Percentiles rank a stretch among this genome's conserved stretches.
These are phyloP conservation scores for Alsophila aescularia DNA, from an alignment of 2,888 invertebrate species.

Conservation along the genomic window DNA sequence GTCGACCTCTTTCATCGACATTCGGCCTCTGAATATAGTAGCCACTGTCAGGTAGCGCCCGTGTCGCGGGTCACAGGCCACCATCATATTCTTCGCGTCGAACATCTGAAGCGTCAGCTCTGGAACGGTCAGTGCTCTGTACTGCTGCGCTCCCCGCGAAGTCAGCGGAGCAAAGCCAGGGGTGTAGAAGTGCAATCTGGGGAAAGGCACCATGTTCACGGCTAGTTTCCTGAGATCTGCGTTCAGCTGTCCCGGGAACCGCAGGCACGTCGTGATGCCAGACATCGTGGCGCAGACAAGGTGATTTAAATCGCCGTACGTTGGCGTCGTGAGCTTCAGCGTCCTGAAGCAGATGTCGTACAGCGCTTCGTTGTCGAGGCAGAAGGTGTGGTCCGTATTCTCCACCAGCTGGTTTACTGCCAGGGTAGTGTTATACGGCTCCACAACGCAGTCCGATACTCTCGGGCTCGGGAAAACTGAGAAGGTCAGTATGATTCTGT, in stretches of 20 bases:
- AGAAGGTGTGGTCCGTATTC: slow-evolving; percentile 87
- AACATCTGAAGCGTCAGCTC: slow-evolving; percentile 89
- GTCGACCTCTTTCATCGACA: slow-evolving; percentile 97
- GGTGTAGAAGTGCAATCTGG: slow-evolving; percentile 82
- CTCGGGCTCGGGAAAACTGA: slow-evolving; percentile 92
- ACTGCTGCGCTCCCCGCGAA: slow-evolving; percentile 93
- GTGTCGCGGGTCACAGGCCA: slow-evolving; percentile 95
- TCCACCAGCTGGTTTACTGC: slow-evolving; percentile 94
- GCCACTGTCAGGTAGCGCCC: slow-evolving; percentile 95
- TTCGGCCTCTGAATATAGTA: slow-evolving; percentile 93
- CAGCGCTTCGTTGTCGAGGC: slow-evolving; percentile 89
- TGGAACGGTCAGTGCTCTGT: slow-evolving; percentile 95
- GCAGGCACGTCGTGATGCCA: slow-evolving; percentile 92
- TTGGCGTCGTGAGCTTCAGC: slow-evolving; percentile 89
- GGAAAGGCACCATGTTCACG: slow-evolving; percentile 87
- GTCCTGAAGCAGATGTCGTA: slow-evolving; percentile 92
- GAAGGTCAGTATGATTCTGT: slow-evolving; percentile 92
- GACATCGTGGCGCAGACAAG: slow-evolving; percentile 93
- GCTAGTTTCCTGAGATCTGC: slow-evolving; percentile 76
- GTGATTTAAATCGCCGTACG: slow-evolving; percentile 92
- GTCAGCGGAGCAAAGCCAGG: slow-evolving; percentile 88
- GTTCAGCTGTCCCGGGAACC: slow-evolving; percentile 84
- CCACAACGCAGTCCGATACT: slow-evolving; percentile 87
- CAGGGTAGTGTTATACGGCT: slow-evolving; percentile 93
- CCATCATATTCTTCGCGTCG: slow-evolving; percentile 92